Conservation (phyloP, 2,888 invertebrate species). For the Drosophila bunnanda region DNA sequence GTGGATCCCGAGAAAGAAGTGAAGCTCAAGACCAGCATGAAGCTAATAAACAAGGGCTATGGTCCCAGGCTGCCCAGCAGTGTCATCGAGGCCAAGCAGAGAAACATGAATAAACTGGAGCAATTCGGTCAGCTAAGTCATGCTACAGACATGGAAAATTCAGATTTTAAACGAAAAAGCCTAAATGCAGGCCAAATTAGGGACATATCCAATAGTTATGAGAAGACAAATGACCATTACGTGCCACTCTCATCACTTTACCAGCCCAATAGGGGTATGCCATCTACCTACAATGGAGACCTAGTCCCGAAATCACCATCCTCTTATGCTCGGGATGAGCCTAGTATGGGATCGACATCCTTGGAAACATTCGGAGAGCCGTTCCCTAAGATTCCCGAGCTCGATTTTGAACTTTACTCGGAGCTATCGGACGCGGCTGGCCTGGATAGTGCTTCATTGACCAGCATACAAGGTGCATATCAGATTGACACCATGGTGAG, state of each 20-base stretch:
- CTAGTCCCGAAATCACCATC: not conserved
- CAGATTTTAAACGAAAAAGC: not conserved
- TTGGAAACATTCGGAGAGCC: not conserved
- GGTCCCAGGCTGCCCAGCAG: constrained; percentile 82
- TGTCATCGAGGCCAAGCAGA: constrained; percentile 5
- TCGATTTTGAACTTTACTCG: not conserved
- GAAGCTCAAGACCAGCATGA: constrained; percentile 82
- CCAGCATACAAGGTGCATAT: not conserved
- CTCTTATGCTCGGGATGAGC: not conserved
- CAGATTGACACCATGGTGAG: not conserved
- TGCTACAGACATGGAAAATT: not conserved
- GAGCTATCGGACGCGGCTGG: too few relatives aligned
- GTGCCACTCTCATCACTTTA: constrained; percentile 31
- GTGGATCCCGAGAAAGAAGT: constrained; percentile 80
- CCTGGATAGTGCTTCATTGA: not conserved
- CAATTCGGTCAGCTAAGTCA: constrained; percentile 5
- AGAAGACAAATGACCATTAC: constrained; percentile 45
- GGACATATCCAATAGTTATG: constrained; percentile 58
- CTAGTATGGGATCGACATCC: not conserved
- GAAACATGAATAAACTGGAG: constrained; percentile 39
- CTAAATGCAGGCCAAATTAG: not conserved
- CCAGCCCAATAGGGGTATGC: constrained; percentile 36
- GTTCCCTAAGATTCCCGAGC: not conserved
- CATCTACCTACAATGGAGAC: constrained; percentile 45
- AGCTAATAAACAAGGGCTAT: constrained; percentile 77